Conservation (phyloP, 1,140 invertebrate genomes). For the Anastrepha obliqua region DNA sequence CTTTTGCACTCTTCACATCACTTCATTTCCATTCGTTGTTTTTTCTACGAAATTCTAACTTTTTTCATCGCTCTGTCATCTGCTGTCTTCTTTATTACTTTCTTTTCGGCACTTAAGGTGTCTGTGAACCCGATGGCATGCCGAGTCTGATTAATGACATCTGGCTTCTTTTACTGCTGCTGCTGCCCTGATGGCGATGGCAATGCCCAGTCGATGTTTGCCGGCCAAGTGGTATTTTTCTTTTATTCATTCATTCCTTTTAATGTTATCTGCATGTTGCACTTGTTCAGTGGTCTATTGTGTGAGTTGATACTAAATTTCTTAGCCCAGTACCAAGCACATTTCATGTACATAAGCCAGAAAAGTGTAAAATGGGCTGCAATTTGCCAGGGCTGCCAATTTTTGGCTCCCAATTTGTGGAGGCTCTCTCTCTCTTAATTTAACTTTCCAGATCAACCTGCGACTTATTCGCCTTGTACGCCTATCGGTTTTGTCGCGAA, state of each 20-base stretch:
- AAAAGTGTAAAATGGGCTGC: no score
- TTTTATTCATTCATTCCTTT: not conserved
- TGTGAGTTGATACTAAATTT: not conserved
- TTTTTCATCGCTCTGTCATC: not conserved
- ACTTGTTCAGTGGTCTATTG: not conserved
- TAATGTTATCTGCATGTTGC: not conserved
- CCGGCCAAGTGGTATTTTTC: not conserved
- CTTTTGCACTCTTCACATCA: not conserved
- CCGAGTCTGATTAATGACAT: constrained; percentile 30
- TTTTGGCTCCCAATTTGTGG: no score
- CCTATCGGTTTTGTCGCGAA: no score
- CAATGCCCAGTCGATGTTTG: not conserved
- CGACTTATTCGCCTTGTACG: no score
- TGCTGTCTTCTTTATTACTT: not conserved
- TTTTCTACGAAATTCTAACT: not conserved
- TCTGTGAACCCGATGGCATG: not conserved
- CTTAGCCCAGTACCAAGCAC: not conserved
- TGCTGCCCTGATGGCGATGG: no score
- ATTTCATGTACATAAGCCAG: no score
- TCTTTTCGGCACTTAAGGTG: not conserved
- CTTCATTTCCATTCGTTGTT: not conserved
- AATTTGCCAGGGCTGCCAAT: no score
- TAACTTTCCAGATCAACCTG: no score
- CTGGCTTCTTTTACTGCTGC: not conserved
- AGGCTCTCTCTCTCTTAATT: no score